Conservation (phyloP, 2,797 vertebrate species). For the Phoxinus dragarum region DNA sequence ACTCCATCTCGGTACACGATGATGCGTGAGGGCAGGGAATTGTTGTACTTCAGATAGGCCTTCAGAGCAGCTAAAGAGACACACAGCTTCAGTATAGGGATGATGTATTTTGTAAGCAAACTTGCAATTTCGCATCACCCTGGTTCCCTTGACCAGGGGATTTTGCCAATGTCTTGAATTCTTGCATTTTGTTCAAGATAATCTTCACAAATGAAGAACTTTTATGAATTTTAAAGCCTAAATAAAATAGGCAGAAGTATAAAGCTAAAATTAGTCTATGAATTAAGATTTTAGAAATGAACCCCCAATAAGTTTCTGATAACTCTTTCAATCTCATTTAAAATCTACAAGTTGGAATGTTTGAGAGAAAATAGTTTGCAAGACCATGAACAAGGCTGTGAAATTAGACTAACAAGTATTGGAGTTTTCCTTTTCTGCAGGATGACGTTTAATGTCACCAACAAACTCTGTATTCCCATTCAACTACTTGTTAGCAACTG, state of each 20-base stretch:
- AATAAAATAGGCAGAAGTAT: background rate
- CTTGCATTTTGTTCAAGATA: too few species aligned
- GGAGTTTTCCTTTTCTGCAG: background rate
- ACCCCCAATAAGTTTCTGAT: background rate
- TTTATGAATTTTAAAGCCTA: background rate
- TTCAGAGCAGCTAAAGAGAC: slow-evolving; percentile 82
- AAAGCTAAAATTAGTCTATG: background rate
- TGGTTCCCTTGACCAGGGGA: too few species aligned
- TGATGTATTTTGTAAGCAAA: background rate
- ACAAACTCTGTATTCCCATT: background rate
- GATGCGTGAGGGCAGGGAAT: slow-evolving; percentile 87
- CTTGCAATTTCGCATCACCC: background rate
- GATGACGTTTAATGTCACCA: background rate
- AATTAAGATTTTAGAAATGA: background rate
- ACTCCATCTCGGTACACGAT: slow-evolving; percentile 95
- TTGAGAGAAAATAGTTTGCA: too few species aligned
- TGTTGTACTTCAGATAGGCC: slow-evolving; percentile 85
- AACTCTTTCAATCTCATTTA: background rate
- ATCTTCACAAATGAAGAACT: background rate
- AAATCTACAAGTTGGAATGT: background rate
- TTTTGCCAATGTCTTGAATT: background rate
- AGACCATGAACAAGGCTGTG: background rate
- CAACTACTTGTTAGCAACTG: too few species aligned
- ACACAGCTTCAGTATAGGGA: background rate
- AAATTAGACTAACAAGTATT: background rate